Base-by-base conservation (phyloP, 2,113 vertebrate species). In the Ahaetulla prasina region DNA sequence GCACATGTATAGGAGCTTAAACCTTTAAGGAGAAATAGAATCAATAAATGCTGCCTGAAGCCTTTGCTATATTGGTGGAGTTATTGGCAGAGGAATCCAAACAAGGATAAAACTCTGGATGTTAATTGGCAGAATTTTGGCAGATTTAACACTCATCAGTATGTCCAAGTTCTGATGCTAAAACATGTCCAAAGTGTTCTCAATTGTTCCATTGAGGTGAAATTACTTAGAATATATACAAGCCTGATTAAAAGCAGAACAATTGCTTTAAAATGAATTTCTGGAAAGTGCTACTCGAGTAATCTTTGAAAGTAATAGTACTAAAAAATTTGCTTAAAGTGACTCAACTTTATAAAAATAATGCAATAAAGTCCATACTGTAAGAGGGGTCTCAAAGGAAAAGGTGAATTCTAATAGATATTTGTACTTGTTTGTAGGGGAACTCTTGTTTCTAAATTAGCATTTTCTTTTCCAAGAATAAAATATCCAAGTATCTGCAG, bases 91-190 rank as follows among this genome's bases (percentile, higher is more conserved):
- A 85, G 60, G 20, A 5, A 0, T 43, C 88, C 30, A 85, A 92
- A 25, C 1, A 47, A 43, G 63, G 63, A 43, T 30, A 85, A 85
- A 92, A 45, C 74, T 80, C 2, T 53, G 35, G 55, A 1, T 4
- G 9, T 92, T 68, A 80, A 20, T 90, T 23, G 68, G 92, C 18
- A n/a, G 54, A 60, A 91, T 35, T 91, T 35, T 87, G 84, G 27
- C 27, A 1, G 0, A 0, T 87, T 92, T 52, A 47, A 6, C 47
- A 25, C 22, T 53, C 2, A 0, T 2, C 0, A 7, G 1, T 53
- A 60, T 85, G 25, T 94, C 68, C 12, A 9, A 45, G 18, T 88
- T 88, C 89, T 0, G 0, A 1, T 20, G 3, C 68, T 54, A 11
- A 86, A 88, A 68, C 43, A n/a, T 10, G 25, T 54, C 39, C 0